Conservation (phyloP, 2,113 vertebrate genomes). For the Numenius arquata region DNA sequence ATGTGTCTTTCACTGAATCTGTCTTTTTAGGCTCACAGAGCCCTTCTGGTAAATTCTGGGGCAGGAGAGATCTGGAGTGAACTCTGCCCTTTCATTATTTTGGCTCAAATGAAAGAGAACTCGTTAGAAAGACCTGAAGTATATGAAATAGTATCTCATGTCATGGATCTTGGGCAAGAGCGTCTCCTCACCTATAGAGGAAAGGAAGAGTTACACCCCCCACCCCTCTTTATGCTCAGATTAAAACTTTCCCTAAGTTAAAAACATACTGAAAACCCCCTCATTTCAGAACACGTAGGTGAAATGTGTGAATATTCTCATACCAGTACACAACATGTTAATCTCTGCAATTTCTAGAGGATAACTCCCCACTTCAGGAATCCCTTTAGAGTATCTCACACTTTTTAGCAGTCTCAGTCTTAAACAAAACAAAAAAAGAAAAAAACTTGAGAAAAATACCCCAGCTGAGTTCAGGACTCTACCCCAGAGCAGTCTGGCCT, state of each 20-base stretch:
- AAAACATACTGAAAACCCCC: neutral
- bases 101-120: neutral
- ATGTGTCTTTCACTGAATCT: neutral
- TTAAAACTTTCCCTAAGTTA: neutral
- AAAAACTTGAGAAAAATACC: neutral
- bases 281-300: neutral
- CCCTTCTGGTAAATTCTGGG: neutral
- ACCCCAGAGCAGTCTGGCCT: neutral
- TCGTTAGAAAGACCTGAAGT: neutral
- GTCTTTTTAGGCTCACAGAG: neutral
- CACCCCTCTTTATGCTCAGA: neutral
- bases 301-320: neutral
- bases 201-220: neutral
- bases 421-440: neutral
- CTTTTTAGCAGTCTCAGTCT: neutral
- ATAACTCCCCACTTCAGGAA: neutral
- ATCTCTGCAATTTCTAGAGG: neutral
- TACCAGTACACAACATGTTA: neutral
- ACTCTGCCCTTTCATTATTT: neutral
- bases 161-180: neutral
- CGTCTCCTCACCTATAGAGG: neutral
- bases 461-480: neutral
- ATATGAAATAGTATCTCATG: neutral
- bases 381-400: neutral
- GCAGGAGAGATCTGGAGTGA: neutral